A percentile compares a stretch with the other conserved stretches of the same genome.
These are phyloP conservation scores for Centropus unirufus DNA, from an alignment of 2,113 vertebrate species.

Conservation along the genomic window DNA sequence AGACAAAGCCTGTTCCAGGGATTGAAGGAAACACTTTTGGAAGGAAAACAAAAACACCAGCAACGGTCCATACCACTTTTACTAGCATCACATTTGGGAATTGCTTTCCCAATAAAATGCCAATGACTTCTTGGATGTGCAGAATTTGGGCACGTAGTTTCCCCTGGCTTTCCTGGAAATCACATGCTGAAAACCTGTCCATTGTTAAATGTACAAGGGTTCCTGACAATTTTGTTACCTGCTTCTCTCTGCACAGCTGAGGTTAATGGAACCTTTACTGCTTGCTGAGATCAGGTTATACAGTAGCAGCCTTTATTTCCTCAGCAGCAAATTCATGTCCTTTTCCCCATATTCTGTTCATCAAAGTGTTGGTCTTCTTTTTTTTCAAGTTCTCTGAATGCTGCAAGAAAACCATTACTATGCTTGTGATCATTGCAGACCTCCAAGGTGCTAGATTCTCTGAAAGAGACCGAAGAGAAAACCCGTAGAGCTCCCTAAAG, in stretches of 20 bases:
- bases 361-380: background rate
- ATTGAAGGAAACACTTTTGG: background rate
- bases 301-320: background rate
- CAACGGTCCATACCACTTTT: rapidly evolving
- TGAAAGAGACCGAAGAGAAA: background rate
- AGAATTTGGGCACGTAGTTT: background rate
- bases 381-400: background rate
- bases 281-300: background rate
- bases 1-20: background rate
- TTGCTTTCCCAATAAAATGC: background rate
- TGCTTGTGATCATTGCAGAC: background rate
- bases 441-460: background rate
- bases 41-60: background rate
- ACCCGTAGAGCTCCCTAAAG: background rate
- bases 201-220: background rate
- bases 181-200: background rate
- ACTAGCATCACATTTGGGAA: background rate
- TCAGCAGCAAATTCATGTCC: background rate
- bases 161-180: background rate
- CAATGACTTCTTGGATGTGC: background rate
- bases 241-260: background rate
- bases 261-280: background rate
- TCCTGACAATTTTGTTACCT: background rate
- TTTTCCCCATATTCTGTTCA: background rate
- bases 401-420: background rate